Base-by-base conservation (phyloP, 2,113 vertebrate species). In the Aramus guarauna region DNA sequence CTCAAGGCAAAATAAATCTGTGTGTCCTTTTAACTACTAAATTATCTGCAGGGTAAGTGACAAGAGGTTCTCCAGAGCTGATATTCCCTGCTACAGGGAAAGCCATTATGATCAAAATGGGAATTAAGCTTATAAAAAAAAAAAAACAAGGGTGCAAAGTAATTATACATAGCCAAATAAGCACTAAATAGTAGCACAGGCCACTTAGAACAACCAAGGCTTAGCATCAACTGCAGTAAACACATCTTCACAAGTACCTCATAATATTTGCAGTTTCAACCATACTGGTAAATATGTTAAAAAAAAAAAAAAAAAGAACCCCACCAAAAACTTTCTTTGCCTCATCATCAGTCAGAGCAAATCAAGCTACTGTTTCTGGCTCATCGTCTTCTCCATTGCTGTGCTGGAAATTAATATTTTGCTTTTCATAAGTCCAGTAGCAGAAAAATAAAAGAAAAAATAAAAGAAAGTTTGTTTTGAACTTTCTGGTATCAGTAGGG, bases 401-500 rank as follows among this genome's bases (percentile, higher is more conserved):
- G 30, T 68, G 41, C 66, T 32, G 9, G 12, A 94, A 36, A 94
- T 52, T 52, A 77, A 81, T 76, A 67, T 86, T 91, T 93, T 39
- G 62, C 36, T 77, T 88, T 93, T 71, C 71, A 85, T 69, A 43
- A 64, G 41, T 75, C 39, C 30, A 74, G 43, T n/a, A 83, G 27
- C 0, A 62, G 43, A 69, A 55, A 41, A 80, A 73, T 64, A 21
- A 60, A 37, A 50, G 58, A 50, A 32, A 17, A 15, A 83, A 73
- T 2, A 69, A 79, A 81, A 13, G 50, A 52, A 81, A 76, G 64
- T 90, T 84, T 94, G 91, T 91, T 96, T 93, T 97, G 85, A 67
- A 72, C 72, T 92, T 91, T 96, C 90, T 96, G 85, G 48, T 97
- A 94, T 96, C 97, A 93, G 75, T 36, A 90, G 96, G 95, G 97